These are phyloP conservation scores for Megalurothrips usitatus DNA, from an alignment of 2,888 invertebrate species.

Conservation along the genomic window DNA sequence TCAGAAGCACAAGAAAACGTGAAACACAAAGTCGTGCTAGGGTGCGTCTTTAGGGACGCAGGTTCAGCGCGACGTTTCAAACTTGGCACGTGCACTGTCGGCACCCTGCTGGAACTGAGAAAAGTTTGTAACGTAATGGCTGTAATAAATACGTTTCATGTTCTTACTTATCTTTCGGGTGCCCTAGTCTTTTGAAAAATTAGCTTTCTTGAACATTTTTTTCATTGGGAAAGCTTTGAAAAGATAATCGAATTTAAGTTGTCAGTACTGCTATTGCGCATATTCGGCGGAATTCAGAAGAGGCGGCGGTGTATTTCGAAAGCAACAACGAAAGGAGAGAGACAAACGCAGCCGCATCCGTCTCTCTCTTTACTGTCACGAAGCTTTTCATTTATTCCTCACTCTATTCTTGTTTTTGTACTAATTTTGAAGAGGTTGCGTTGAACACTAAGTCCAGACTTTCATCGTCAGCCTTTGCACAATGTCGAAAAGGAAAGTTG, in stretches of 20 bases:
- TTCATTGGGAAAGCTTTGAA: neutral
- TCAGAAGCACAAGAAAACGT: no score
- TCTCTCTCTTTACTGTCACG: neutral
- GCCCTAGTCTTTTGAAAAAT: no score
- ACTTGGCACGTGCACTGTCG: no score
- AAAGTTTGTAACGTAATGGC: no score
- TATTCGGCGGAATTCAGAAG: neutral
- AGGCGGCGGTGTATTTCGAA: constrained; percentile 9
- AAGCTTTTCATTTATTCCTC: neutral
- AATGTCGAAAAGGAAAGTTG: constrained; percentile 63
- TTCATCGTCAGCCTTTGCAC: neutral
- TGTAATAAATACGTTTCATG: no score
- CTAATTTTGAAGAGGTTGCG: neutral
- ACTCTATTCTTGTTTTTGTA: neutral
- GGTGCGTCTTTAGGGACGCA: no score
- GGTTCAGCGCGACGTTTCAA: no score
- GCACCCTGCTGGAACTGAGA: no score
- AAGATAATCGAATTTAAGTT: neutral
- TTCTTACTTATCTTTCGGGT: no score
- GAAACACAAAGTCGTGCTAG: no score
- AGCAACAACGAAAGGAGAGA: constrained; percentile 11
- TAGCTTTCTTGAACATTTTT: no score
- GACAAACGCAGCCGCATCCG: neutral
- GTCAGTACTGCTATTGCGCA: neutral
- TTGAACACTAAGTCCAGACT: no score